phyloP scores from a whole-genome alignment of 2,888 invertebrate genomes.

The Conus canariensis region DNA sequence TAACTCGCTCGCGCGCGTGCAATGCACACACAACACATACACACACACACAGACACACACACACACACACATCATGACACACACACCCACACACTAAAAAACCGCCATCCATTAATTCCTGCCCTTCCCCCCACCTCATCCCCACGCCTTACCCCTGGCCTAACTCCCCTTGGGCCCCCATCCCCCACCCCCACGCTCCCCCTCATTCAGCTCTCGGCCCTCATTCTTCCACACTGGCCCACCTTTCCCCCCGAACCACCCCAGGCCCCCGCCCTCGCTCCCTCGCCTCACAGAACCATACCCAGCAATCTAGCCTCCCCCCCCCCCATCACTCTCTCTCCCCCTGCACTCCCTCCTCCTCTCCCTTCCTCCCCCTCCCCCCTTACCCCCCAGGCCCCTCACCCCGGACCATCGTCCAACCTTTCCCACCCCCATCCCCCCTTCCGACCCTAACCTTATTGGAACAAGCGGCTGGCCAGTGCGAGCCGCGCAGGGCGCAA shows the following conservation, averaged over 20 bases:
- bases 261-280: neutral
- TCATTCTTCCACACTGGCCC: neutral
- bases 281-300: neutral
- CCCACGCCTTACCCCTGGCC: no score
- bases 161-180: neutral
- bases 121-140: neutral
- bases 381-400: neutral
- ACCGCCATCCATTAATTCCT: no score
- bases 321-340: neutral
- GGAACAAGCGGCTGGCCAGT: neutral
- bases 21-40: no score
- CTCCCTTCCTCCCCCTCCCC: neutral
- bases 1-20: no score
- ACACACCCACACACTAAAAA: no score
- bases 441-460: neutral
- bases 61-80: no score
- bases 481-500: constrained; percentile 15
- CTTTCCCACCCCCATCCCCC: neutral
- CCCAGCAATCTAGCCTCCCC: neutral
- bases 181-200: neutral
- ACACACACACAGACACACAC: no score
- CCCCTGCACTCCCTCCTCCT: neutral
- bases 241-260: neutral
- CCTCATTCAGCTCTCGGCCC: neutral
- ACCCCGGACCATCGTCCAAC: neutral